Evolutionary conservation across 1,140 invertebrate species (phyloP), one percentile per base, ranked within the genome.

Genomic region (Hetaerina americana): DNA sequence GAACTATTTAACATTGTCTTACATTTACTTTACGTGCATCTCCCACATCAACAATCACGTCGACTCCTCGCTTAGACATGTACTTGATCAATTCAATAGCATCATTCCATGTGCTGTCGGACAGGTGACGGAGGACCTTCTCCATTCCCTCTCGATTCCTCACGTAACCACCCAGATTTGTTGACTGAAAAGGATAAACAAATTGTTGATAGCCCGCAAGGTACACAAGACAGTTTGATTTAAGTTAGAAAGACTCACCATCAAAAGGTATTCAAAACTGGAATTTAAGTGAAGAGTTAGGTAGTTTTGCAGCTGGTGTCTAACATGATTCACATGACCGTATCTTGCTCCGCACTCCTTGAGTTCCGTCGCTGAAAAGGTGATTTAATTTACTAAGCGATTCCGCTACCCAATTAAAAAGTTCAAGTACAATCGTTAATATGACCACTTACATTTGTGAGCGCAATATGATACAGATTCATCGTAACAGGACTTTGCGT

Each of bases 131-230:
- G 80, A 91, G 93, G 10, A 92, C 80, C 77, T 86, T 88, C 74
- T 87, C 85, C 80, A 94, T 93, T 12, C 92, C 92, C 28, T 84
- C 84, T 57, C 92, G 83, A 79, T 92, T 89, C 68, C 86, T 86
- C 76, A 90, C 85, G 78, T 89, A 92, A 76, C 90, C 92, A 68
- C 87, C 88, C 80, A 91, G 93, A 79, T 91, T 87, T 1, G 89
- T 87, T 6, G 90, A 86, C 80, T 81, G 66, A 66, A 76, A 75
- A 72, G 68, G 68, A n/a, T n/a, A n/a, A n/a, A n/a, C n/a, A n/a
- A n/a, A 25, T 57, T 31, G 22, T 1, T 1, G 40, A 12, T 22
- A 0, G 10, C 40, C 6, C 18, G 15, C 10, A 66, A 28, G 24
- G 26, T 24, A n/a, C 5, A 1, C 5, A 26, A 26, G 8, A 5